A percentile compares a stretch with the other conserved stretches of the same genome.
Evolutionary conservation across 2,888 invertebrate species (phyloP).

Genomic region (Xanthostigma xanthostigma): DNA sequence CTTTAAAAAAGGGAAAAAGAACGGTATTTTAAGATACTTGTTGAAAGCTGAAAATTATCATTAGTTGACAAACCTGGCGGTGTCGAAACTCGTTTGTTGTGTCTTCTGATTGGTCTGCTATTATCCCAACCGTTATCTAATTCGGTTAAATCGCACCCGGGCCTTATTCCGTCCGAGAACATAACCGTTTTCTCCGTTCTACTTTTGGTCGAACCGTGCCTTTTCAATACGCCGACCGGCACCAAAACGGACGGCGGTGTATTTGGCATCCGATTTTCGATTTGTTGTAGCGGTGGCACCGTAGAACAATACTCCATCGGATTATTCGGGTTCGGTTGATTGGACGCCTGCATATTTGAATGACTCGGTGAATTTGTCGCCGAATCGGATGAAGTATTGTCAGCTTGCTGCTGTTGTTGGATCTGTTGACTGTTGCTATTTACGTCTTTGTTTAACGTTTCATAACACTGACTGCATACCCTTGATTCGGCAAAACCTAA

Average conservation of each 20-base stretch:
- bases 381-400: slow-evolving; percentile 18
- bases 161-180: slow-evolving; percentile 80
- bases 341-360: slow-evolving; percentile 20
- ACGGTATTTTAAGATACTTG: no score
- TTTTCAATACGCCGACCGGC: slow-evolving; percentile 67
- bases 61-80: slow-evolving; percentile 16
- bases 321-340: slow-evolving; percentile 66
- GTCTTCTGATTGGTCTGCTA: slow-evolving; percentile 23
- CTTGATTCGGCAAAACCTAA: slow-evolving; percentile 44
- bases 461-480: slow-evolving; percentile 59
- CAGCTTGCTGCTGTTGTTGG: slow-evolving; percentile 16
- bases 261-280: slow-evolving; percentile 33
- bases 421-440: slow-evolving; percentile 12
- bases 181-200: slow-evolving; percentile 61
- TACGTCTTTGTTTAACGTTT: slow-evolving; percentile 32
- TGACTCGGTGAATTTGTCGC: slow-evolving; percentile 16
- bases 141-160: slow-evolving; percentile 73
- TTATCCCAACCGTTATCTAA: slow-evolving; percentile 47
- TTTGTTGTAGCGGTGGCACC: slow-evolving; percentile 64
- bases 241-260: slow-evolving; percentile 61
- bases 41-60: background rate
- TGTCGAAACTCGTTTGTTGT: slow-evolving; percentile 22
- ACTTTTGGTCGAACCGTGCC: slow-evolving; percentile 39
- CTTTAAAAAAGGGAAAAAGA: no score
- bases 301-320: slow-evolving; percentile 79